A percentile compares a stretch with the other conserved stretches of the same genome.
Evolutionary conservation across 2,888 invertebrate genomes (phyloP).

Genomic region (Aphodius granarius): DNA sequence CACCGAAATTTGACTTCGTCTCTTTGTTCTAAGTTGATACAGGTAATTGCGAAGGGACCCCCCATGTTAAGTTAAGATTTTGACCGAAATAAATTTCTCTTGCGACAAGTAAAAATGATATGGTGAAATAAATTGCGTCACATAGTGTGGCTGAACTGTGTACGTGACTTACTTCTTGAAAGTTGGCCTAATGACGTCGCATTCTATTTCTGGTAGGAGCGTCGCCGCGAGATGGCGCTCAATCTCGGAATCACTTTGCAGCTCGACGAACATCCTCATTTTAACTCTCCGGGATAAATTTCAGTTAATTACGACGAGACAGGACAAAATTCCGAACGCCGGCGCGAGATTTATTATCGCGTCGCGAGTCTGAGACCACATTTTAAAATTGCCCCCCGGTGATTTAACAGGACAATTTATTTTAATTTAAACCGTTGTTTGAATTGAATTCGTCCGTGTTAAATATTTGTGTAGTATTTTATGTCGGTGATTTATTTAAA

Average conservation of each 20-base stretch:
- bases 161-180: background rate
- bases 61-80: too few species aligned
- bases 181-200: background rate
- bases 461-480: too few species aligned
- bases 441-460: too few species aligned
- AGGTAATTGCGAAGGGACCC: background rate
- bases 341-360: background rate
- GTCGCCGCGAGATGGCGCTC: background rate
- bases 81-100: background rate
- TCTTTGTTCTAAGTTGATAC: background rate
- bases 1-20: background rate
- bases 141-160: background rate
- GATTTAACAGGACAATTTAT: background rate
- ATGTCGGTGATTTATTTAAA: too few species aligned
- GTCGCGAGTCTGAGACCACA: background rate
- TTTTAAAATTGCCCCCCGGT: too few species aligned
- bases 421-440: background rate
- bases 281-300: background rate
- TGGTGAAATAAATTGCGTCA: background rate
- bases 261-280: background rate
- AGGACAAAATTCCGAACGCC: background rate
- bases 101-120: background rate
- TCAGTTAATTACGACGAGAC: background rate
- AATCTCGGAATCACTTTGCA: background rate
- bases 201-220: background rate